Base-by-base conservation (phyloP, 1,140 invertebrate genomes). In the Neodiprion pinetum region DNA sequence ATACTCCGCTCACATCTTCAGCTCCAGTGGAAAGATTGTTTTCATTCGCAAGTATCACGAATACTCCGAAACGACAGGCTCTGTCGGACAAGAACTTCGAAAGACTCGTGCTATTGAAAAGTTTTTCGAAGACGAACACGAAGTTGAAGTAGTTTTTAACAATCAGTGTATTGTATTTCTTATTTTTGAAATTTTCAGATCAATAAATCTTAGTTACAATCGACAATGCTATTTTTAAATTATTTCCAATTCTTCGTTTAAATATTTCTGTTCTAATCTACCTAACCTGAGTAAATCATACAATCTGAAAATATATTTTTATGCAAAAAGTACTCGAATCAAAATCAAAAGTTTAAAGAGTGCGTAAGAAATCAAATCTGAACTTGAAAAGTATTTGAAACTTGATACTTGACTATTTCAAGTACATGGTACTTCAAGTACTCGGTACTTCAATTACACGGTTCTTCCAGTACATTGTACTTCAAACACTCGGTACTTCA, bases 1-100 rank as follows among this genome's bases (percentile, higher is more conserved):
- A 71, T 71, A 71, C 70, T 71, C 70, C 70, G 9, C 70, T 71
- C 10, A 71, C 70, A 71, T 71, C 70, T 17, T 71, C 70, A 47
- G 70, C 70, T 50, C 70, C 70, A 8, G 70, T 71, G 49, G 70
- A 71, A 71, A 71, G 70, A 21, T 48, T 71, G 14, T 71, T 71
- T 48, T 71, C 70, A 7, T 71, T 71, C 23, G 70, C 70, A 50
- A 28, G 28, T 48, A 47, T 71, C n/a, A 71, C 70, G 8, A 71
- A 71, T 21, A 71, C 70, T 71, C 70, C 70, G 70, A 71, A 48
- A 71, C 70, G 47, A 50, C 70, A 50, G 14, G 70, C 70, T 50
- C 9, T 71, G 70, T 71, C 70, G 7, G 70, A 71, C 70, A 71
- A 71, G 23, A 71, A 71, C 23, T 71, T 71, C 14, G 70, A 71